Percentiles rank a stretch among this genome's conserved stretches.
Conservation (phyloP, 2,888 invertebrate genomes). For the Andrena bicolor region DNA sequence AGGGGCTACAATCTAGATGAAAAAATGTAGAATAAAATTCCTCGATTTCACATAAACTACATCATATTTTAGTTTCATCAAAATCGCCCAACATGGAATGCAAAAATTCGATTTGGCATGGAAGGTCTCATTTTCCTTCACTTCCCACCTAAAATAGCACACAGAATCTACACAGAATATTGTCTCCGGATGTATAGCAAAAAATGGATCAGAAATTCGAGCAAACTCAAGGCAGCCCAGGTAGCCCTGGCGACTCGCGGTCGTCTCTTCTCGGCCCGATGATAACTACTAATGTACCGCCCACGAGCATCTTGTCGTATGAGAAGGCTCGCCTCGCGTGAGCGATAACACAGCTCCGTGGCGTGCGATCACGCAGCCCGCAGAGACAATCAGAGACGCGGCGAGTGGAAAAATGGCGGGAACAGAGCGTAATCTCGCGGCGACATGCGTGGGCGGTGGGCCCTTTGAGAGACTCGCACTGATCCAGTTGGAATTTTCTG, state of each 20-base stretch:
- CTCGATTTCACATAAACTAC: too few relatives aligned
- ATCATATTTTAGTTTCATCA: too few relatives aligned
- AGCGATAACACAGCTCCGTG: constrained; percentile 56
- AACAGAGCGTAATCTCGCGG: constrained; percentile 20
- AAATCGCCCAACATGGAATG: too few relatives aligned
- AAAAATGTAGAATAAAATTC: too few relatives aligned
- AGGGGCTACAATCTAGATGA: too few relatives aligned
- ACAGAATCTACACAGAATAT: too few relatives aligned
- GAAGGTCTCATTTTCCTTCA: too few relatives aligned
- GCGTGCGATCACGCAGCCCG: constrained; percentile 24
- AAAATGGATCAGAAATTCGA: constrained; percentile 6
- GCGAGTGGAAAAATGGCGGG: constrained; percentile 14
- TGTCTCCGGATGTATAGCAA: too few relatives aligned
- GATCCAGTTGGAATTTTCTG: constrained; percentile 36
- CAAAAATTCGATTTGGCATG: too few relatives aligned
- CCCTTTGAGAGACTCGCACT: constrained; percentile 22
- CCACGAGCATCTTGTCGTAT: constrained; percentile 64
- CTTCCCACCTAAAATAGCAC: too few relatives aligned
- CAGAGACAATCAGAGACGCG: constrained; percentile 46
- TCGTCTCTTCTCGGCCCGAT: constrained; percentile 24
- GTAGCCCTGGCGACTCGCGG: constrained; percentile 38
- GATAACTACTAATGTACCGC: constrained; percentile 70
- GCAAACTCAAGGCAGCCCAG: constrained; percentile 6
- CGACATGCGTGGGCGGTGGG: constrained; percentile 40
- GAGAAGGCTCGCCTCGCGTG: constrained; percentile 54